Base-by-base conservation (phyloP, 2,888 invertebrate species). In the Brachypalpus laphriformis region DNA sequence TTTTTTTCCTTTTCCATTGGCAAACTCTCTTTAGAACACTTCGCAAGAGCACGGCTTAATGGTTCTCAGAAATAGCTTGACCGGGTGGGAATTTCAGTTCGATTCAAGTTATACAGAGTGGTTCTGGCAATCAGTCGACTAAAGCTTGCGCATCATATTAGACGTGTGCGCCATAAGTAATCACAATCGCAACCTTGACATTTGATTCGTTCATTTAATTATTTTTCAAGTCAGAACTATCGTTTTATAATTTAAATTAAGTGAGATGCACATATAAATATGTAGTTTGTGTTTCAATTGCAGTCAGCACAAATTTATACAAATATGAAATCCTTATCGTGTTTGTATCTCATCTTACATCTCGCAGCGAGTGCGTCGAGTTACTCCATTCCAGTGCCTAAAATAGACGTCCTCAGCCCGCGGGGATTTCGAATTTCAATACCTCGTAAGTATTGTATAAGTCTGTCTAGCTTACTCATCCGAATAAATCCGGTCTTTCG, bases 401-500 rank as follows among this genome's bases (percentile, higher is more conserved):
- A 40, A 40, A 8, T 80, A 7, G 74, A 80, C 9, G 14, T 80
- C 14, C 40, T 80, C 7, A 80, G 22, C 16, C 80, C 80, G 11
- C 28, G 57, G n/a, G 80, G 80, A 28, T 31, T 80, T 6, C 47
- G 59, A 8, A 66, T 80, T 37, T 72, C 74, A 9, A 74, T 80
- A 14, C 80, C 80, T 34, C 31, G 80, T 80, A 34, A 80, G 80
- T 72, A 51, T 37, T 28, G 14, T 22, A 11, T 40, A 22, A 14
- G 5, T 11, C 8, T 11, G 11, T 11, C 11, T 34, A 11, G 0
- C 34, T 34, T 6, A n/a, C n/a, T n/a, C n/a, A n/a, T n/a, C n/a
- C 1, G 31, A 7, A 31, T 9, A 9, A 31, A 31, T n/a, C n/a
- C n/a, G n/a, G n/a, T n/a, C n/a, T n/a, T n/a, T n/a, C n/a, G n/a